Conservation (phyloP, 2,113 vertebrate genomes). For the Dicentrarchus labrax region DNA sequence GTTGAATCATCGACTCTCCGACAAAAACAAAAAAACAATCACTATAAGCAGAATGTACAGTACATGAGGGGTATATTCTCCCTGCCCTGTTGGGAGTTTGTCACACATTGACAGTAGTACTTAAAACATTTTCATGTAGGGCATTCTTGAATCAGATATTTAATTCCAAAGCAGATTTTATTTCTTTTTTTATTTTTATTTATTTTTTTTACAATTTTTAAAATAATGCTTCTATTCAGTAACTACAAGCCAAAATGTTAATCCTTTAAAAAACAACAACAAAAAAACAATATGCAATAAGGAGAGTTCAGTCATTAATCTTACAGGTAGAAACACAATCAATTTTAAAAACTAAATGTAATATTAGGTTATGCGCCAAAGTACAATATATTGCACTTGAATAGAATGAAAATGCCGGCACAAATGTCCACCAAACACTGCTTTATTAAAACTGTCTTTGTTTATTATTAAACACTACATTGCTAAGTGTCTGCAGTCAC, state of each 20-base stretch:
- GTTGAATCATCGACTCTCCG: slow-evolving; percentile 40
- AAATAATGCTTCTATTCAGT: slow-evolving; percentile 4
- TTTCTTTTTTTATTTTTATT: neutral
- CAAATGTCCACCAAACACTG: neutral
- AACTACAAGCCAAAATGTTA: neutral
- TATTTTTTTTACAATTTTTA: neutral
- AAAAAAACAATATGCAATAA: neutral
- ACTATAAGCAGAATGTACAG: slow-evolving; percentile 18
- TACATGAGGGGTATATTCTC: neutral
- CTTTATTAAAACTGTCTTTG: neutral
- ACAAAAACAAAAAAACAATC: slow-evolving; percentile 2
- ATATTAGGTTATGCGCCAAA: neutral
- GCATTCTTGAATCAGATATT: neutral
- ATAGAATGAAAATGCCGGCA: neutral
- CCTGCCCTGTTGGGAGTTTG: neutral
- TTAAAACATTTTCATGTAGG: neutral
- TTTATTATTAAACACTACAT: slow-evolving; percentile 7
- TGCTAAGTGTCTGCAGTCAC: neutral
- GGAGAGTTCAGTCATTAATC: neutral
- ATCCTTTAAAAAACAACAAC: neutral
- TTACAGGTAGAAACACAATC: neutral
- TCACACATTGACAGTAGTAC: neutral
- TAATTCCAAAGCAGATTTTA: neutral
- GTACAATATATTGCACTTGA: neutral
- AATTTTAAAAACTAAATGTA: neutral